Base-by-base conservation (phyloP, 2,113 vertebrate genomes). In the Carassius auratus region DNA sequence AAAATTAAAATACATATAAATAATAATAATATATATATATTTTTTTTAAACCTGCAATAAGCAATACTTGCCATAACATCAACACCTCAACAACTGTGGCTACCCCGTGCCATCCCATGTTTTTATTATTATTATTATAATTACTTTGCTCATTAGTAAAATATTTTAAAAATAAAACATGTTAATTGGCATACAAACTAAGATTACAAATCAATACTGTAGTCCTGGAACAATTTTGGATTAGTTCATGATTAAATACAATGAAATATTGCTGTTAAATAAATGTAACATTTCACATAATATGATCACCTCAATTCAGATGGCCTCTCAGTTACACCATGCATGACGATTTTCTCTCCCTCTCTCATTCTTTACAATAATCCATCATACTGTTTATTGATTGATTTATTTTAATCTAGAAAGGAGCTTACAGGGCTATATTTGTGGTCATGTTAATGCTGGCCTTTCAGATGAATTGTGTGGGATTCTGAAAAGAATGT, bases 371-470 rank as follows among this genome's bases (percentile, higher is more conserved):
- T 68, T 59, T 10, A 81, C 48, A 21, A 68, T 45, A 76, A 76
- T 36, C 10, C 36, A 21, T 23, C 62, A 42, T 19, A 64, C 36
- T 78, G 45, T n/a, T 80, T 14, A 75, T 61, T 52, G 73, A 75
- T 80, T 66, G 10, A 33, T 75, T 81, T 14, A 69, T 83, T 83
- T 84, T 26, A 19, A 69, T 85, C 71, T 13, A 48, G 59, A 30
- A 66, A 62, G 79, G 42, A 3, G 23, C 38, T 38, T 26, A 15
- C 59, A 85, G 52, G 30, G 36, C 42, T 23, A 83, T 68, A 74
- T 71, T 73, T 71, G 42, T 52, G 84, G 74, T 50, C 74, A 83
- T 59, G 26, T 85, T 79, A 79, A 88, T 78, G 75, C 69, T 73
- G 80, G 85, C 80, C 74, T 50, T 69, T 78, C 80, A 61, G 64